Evolutionary conservation across 2,797 vertebrate species (phyloP).

Genomic region (Chrysocyon brachyurus): DNA sequence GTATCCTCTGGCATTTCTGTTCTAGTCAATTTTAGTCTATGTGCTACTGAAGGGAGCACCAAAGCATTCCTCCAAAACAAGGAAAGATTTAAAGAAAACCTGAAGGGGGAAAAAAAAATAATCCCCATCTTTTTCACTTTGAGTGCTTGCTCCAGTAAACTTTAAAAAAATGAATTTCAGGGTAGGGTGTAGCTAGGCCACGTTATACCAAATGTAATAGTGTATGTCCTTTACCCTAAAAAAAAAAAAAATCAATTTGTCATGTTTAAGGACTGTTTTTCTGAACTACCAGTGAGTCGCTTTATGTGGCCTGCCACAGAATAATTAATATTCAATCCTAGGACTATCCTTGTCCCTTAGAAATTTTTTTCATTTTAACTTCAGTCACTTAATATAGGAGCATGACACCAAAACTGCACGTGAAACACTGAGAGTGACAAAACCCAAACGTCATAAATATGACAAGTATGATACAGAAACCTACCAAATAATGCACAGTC

Average conservation of each 20-base stretch:
- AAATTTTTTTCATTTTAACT: not conserved
- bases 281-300: not conserved
- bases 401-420: not conserved
- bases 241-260: not conserved
- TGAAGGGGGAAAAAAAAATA: not conserved
- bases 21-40: not conserved
- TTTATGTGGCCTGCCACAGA: not conserved
- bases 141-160: not conserved
- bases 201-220: not conserved
- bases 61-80: not conserved
- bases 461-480: slow-evolving; percentile 26
- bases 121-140: not conserved
- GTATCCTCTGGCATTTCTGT: not conserved
- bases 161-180: slow-evolving; percentile 55
- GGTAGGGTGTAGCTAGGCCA: not conserved
- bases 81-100: not conserved
- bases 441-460: slow-evolving; percentile 4
- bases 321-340: not conserved
- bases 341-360: not conserved
- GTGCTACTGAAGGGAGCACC: not conserved
- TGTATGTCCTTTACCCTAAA: not conserved
- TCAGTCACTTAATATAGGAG: not conserved
- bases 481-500: not conserved
- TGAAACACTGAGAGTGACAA: not conserved
- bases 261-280: not conserved